These are phyloP conservation scores for Cerastoderma edule DNA, from an alignment of 2,888 invertebrate genomes.

Conservation along the genomic window DNA sequence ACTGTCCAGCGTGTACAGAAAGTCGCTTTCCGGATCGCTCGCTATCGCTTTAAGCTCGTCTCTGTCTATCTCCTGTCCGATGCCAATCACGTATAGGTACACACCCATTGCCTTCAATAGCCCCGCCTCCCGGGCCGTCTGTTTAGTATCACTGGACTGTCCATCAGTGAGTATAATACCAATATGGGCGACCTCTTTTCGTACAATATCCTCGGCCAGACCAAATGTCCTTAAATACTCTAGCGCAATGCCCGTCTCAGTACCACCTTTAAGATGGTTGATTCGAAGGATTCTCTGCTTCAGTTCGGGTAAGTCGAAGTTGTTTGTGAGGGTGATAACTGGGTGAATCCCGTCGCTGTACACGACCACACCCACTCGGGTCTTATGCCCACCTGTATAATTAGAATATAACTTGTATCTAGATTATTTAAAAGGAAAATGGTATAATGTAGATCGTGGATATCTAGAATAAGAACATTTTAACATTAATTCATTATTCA, in stretches of 20 bases:
- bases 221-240: constrained; percentile 50
- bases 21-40: constrained; percentile 67
- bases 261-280: constrained; percentile 53
- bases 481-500: too few species aligned
- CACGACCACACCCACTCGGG: constrained; percentile 68
- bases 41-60: constrained; percentile 68
- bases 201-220: constrained; percentile 37
- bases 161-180: constrained; percentile 69
- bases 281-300: constrained; percentile 49
- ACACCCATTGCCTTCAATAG: constrained; percentile 49
- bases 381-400: too few species aligned
- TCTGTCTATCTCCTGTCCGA: constrained; percentile 57
- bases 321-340: constrained; percentile 60
- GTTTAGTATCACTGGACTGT: constrained; percentile 45
- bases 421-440: too few species aligned
- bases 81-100: constrained; percentile 63
- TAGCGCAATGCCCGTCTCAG: constrained; percentile 61
- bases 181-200: constrained; percentile 57
- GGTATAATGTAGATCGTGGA: too few species aligned
- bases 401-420: too few species aligned
- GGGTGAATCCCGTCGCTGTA: constrained; percentile 63
- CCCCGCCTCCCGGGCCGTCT: constrained; percentile 50
- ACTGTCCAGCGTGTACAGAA: constrained; percentile 68
- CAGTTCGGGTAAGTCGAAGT: constrained; percentile 45
- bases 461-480: too few species aligned